These are phyloP conservation scores for Amphiprion ocellaris DNA, from an alignment of 2,113 vertebrate genomes.

Conservation along the genomic window DNA sequence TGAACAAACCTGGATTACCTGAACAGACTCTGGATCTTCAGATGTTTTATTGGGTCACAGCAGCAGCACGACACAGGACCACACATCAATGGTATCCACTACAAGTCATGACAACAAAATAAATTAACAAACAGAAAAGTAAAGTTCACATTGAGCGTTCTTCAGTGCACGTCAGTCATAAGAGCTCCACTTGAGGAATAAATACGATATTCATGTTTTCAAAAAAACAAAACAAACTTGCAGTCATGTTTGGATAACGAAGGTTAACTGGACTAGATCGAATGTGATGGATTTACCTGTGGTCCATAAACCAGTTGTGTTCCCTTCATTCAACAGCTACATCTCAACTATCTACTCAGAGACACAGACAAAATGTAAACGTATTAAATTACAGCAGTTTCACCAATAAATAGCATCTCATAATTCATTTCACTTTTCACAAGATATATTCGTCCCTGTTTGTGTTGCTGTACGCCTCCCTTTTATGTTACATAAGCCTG, in stretches of 20 bases:
- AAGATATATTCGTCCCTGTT: slow-evolving; percentile 19
- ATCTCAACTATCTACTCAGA: slow-evolving; percentile 11
- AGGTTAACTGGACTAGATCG: background rate
- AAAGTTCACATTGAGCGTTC: slow-evolving; percentile 20
- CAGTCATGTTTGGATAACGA: no score
- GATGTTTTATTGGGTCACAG: slow-evolving; percentile 69
- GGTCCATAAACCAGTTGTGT: no score
- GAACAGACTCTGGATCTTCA: background rate
- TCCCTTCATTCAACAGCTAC: slow-evolving; percentile 17
- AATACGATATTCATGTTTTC: background rate
- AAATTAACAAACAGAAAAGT: slow-evolving; percentile 33
- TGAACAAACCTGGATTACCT: background rate
- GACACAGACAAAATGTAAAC: slow-evolving; percentile 36
- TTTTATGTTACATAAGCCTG: background rate
- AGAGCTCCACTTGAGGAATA: background rate
- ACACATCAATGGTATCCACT: slow-evolving; percentile 18
- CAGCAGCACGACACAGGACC: slow-evolving; percentile 54
- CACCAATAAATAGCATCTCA: slow-evolving; percentile 65
- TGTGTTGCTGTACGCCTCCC: slow-evolving; percentile 29
- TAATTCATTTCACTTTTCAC: slow-evolving; percentile 11
- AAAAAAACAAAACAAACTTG: no score
- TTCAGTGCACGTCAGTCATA: slow-evolving; percentile 42
- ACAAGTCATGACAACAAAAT: slow-evolving; percentile 33
- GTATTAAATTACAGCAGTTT: slow-evolving; percentile 7
- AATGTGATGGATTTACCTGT: no score